Conservation (phyloP, 2,113 vertebrate species). For the Neotragus pygmaeus region DNA sequence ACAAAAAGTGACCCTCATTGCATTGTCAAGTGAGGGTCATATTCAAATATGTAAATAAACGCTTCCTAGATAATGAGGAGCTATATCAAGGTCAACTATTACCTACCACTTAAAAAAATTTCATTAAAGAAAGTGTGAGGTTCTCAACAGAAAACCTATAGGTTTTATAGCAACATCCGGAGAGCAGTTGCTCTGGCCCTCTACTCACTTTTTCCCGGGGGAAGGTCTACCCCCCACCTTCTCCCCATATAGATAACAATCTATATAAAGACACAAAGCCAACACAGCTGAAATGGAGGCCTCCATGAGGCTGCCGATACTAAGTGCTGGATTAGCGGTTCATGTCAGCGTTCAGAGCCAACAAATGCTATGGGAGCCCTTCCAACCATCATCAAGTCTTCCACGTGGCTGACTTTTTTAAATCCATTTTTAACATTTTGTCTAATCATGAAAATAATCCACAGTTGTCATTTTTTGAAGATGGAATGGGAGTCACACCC, state of each 20-base stretch:
- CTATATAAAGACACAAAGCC: neutral
- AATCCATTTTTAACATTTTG: neutral
- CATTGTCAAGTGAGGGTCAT: neutral
- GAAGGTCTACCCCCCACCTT: neutral
- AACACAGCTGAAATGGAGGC: neutral
- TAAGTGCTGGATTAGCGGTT: neutral
- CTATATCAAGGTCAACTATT: neutral
- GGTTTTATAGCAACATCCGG: neutral
- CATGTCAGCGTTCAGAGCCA: neutral
- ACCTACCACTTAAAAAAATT: neutral
- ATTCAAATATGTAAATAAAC: neutral
- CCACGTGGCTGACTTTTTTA: neutral
- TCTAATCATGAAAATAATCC: neutral
- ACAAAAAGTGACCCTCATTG: neutral
- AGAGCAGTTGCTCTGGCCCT: neutral
- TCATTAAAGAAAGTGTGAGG: neutral
- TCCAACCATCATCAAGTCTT: neutral
- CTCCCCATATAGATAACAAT: too few species aligned
- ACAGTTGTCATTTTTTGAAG: neutral
- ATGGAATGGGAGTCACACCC: neutral
- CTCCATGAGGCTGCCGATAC: accelerated
- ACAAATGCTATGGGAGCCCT: neutral
- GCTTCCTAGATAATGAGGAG: neutral
- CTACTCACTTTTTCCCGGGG: neutral
- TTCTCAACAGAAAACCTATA: neutral